Conservation (phyloP, 2,888 invertebrate genomes). For the Poecilobothrus nobilitatus region DNA sequence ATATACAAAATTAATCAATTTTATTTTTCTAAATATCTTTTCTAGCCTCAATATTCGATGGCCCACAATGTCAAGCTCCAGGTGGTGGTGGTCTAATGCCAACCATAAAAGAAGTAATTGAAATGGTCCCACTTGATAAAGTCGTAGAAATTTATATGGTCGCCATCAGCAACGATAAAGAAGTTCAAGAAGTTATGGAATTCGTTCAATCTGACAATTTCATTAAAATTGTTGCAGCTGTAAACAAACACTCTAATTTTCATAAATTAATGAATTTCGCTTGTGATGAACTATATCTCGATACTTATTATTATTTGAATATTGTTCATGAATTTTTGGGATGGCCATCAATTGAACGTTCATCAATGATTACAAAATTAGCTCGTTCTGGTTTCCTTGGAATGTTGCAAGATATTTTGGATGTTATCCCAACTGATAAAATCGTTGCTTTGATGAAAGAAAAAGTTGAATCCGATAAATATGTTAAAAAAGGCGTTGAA, state of each 20-base stretch:
- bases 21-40: no score
- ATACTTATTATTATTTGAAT: conserved; percentile 16
- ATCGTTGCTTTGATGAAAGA: conserved; percentile 15
- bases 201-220: conserved; percentile 20
- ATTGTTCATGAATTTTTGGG: conserved; percentile 15
- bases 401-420: conserved; percentile 18
- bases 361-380: neutral
- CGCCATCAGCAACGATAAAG: conserved; percentile 18
- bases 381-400: conserved; percentile 16
- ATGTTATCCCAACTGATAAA: conserved; percentile 16
- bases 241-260: conserved; percentile 15
- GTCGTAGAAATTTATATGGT: conserved; percentile 17
- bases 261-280: conserved; percentile 14
- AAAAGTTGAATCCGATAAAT: conserved; percentile 18
- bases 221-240: conserved; percentile 12
- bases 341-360: conserved; percentile 15
- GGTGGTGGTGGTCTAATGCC: conserved; percentile 20
- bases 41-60: neutral
- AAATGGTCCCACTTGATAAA: conserved; percentile 17
- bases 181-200: conserved; percentile 19
- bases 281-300: conserved; percentile 17
- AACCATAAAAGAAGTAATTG: conserved; percentile 16
- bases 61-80: conserved; percentile 20
- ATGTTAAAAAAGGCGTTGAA: conserved; percentile 16
- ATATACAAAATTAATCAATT: no score